Percentiles rank a stretch among this genome's conserved stretches.
Conservation (phyloP, 1,140 invertebrate genomes). For the Polypedilum pembai region DNA sequence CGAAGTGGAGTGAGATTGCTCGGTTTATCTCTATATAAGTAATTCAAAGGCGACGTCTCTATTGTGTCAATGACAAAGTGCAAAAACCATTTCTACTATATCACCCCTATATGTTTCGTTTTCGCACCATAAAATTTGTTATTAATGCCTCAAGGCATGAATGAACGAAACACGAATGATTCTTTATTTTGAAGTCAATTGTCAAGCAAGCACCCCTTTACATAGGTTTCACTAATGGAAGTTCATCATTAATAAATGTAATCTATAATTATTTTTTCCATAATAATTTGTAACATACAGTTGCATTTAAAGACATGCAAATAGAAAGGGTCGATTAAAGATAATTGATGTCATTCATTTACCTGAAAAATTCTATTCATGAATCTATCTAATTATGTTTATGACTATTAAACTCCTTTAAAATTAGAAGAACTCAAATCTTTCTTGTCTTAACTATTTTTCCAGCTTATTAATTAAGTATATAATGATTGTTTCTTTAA, state of each 20-base stretch:
- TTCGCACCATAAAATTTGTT: constrained; percentile 25
- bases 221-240: not conserved
- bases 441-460: no score
- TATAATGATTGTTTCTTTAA: no score
- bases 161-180: not conserved
- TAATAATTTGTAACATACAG: constrained; percentile 5
- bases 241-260: constrained; percentile 16
- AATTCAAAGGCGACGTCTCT: constrained; percentile 1
- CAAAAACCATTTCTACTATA: constrained; percentile 19
- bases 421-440: no score
- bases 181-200: constrained; percentile 14
- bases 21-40: not conserved
- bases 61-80: constrained; percentile 19
- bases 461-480: no score
- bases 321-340: constrained; percentile 5
- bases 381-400: no score
- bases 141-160: constrained; percentile 10
- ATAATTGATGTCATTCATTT: not conserved
- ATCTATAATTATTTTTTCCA: constrained; percentile 11
- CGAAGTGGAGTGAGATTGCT: not conserved
- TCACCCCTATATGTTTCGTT: not conserved
- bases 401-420: no score
- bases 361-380: no score
- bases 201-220: not conserved
- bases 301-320: not conserved